Evolutionary conservation across 2,113 vertebrate genomes (phyloP).

Genomic region (Mus spicilegus): DNA sequence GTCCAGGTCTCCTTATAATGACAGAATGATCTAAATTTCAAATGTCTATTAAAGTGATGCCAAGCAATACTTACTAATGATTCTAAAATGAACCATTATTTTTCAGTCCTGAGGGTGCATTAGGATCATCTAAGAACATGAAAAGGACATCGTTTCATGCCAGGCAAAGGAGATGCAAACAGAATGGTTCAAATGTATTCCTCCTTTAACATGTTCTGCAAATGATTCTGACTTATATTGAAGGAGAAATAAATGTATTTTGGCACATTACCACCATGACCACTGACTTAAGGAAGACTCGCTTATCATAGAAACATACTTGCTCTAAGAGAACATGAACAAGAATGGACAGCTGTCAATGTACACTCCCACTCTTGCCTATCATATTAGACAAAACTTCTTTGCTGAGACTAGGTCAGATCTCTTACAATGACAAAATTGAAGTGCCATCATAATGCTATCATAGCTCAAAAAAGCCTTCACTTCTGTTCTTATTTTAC

Average conservation of each 20-base stretch:
- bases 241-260: neutral
- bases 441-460: neutral
- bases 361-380: neutral
- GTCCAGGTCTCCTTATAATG: neutral
- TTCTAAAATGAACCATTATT: neutral
- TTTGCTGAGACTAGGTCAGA: neutral
- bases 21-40: neutral
- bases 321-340: neutral
- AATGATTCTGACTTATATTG: neutral
- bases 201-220: neutral
- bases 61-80: neutral
- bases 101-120: neutral
- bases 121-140: neutral
- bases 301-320: neutral
- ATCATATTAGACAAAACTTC: neutral
- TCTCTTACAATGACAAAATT: neutral
- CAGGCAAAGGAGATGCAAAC: neutral
- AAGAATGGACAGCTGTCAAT: neutral
- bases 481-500: neutral
- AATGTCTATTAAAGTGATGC: neutral
- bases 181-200: neutral
- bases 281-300: neutral
- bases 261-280: neutral
- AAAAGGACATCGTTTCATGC: neutral
- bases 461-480: neutral